A percentile compares a stretch with the other conserved stretches of the same genome.
Conservation (phyloP, 2,113 vertebrate species). For the Pluvialis apricaria region DNA sequence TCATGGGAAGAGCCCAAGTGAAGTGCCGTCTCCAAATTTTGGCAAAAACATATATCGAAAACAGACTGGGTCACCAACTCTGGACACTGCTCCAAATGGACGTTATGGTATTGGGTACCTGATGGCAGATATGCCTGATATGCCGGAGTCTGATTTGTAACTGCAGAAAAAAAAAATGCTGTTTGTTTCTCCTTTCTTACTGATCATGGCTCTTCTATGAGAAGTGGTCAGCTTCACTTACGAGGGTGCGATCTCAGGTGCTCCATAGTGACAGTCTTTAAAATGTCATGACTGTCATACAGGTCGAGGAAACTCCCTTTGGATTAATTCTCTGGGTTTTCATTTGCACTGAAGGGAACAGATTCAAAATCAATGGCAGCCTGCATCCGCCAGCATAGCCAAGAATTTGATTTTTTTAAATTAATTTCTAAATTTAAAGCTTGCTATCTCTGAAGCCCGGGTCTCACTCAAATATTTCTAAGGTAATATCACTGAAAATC, state of each 20-base stretch:
- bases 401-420: constrained; percentile 25
- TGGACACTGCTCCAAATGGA: constrained; percentile 88
- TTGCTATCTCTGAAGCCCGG: constrained; percentile 61
- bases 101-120: constrained; percentile 93
- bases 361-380: not conserved
- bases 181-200: constrained; percentile 12
- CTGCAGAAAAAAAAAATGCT: not conserved
- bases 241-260: constrained; percentile 71
- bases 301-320: constrained; percentile 35
- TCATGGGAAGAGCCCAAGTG: constrained; percentile 85
- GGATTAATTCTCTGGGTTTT: constrained; percentile 38
- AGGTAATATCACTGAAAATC: constrained; percentile 14
- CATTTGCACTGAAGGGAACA: constrained; percentile 40
- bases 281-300: not conserved
- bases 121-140: constrained; percentile 91
- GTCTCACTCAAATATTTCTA: constrained; percentile 49
- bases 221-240: constrained; percentile 56
- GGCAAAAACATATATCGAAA: constrained; percentile 90
- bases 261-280: constrained; percentile 42
- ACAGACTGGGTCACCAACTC: constrained; percentile 77
- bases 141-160: constrained; percentile 95
- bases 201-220: constrained; percentile 35
- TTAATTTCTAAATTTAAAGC: constrained; percentile 43
- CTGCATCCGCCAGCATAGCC: constrained; percentile 1
- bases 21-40: constrained; percentile 86